These are phyloP conservation scores for Heliconius eleuchia DNA, from an alignment of 1,140 invertebrate genomes.

Conservation along the genomic window DNA sequence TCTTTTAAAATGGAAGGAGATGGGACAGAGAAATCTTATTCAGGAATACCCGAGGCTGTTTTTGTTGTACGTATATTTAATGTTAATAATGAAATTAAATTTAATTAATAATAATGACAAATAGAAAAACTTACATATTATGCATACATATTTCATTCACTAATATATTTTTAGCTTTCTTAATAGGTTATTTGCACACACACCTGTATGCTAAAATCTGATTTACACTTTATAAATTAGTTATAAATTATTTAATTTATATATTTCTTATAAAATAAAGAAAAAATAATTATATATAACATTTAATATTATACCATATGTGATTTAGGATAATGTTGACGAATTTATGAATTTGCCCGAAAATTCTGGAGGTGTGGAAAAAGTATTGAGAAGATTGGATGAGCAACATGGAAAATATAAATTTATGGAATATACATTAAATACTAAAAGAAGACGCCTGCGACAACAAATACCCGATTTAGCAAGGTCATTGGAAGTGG, in stretches of 20 bases:
- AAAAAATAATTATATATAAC: not conserved
- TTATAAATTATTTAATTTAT: not conserved
- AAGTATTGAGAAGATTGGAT: constrained; percentile 92
- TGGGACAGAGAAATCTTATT: constrained; percentile 83
- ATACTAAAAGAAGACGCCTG: constrained; percentile 91
- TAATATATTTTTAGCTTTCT: not conserved
- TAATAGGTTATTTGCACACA: constrained; percentile 19
- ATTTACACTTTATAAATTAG: not conserved
- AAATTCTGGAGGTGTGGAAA: constrained; percentile 90
- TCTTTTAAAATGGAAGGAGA: constrained; percentile 72
- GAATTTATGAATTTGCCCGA: constrained; percentile 93
- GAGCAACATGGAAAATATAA: constrained; percentile 98
- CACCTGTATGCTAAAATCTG: constrained; percentile 16
- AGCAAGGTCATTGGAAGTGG: constrained; percentile 94
- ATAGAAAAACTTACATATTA: not conserved
- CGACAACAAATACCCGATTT: constrained; percentile 96
- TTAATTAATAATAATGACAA: not conserved
- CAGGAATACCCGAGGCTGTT: constrained; percentile 90
- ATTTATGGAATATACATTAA: constrained; percentile 96
- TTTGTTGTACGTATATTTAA: constrained; percentile 85
- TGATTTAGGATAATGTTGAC: constrained; percentile 95
- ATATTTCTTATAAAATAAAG: not conserved
- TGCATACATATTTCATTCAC: not conserved
- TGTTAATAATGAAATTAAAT: not conserved
- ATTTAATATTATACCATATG: not conserved